Base-by-base conservation (phyloP, 2,113 vertebrate genomes). In the Corvus hawaiiensis region DNA sequence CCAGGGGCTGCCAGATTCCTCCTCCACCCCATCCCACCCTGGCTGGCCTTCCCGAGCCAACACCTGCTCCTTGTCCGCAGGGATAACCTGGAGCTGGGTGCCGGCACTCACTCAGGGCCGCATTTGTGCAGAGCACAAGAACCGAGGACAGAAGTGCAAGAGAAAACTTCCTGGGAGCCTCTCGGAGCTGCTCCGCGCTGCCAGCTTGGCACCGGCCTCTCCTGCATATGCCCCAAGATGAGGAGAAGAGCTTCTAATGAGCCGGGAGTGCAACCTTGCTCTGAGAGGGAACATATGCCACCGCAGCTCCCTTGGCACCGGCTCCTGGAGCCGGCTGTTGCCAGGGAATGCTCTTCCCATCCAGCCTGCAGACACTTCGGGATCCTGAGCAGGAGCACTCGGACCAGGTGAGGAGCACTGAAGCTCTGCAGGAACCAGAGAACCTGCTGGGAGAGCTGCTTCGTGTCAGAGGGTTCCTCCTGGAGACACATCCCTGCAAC, bases 231-330 rank as follows among this genome's bases (percentile, higher is more conserved):
- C 78, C 87, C 96, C 85, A 32, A 28, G 71, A 64, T 0, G 23
- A 61, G 92, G 51, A 20, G 18, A 93, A 85, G 33, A 77, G 62
- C 79, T 92, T 33, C 44, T 76, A 88, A 93, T 26, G 92, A 93
- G 88, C 5, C 14, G 10, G 35, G 92, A 73, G 79, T 62, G 92
- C 33, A 62, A 83, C 94, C 90, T 28, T 76, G 96, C 88, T 95
- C 92, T 52, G 94, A 93, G 92, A 91, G 92, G 16, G 28, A 93
- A 49, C 94, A 92, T 90, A 90, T 88, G 94, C 11, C 90, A 69
- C 63, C 9, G 13, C 88, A 48, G 94, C 90, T 93, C 94, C 92
- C 94, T 76, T 93, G 95, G 95, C 92, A 93, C 2, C 37, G 33
- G 88, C 88, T 1, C 88, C 52, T n/a, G 94, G 87, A 91, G 87